Percentiles rank a stretch among this genome's conserved stretches.
Conservation (phyloP, 2,888 invertebrate genomes). For the Drosophila nr. medialis region DNA sequence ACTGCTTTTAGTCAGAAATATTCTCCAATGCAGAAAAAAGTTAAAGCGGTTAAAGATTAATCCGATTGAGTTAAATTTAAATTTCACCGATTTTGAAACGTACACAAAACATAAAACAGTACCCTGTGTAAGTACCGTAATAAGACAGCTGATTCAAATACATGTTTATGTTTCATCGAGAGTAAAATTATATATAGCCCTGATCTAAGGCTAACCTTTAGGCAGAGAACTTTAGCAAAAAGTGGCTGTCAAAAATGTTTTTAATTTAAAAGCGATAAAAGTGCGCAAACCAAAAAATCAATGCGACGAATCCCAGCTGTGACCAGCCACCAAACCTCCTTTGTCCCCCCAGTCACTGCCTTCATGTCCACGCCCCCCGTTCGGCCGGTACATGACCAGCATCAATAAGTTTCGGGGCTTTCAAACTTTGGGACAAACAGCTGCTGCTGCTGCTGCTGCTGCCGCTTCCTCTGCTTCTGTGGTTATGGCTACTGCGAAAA, state of each 20-base stretch:
- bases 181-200: constrained; percentile 36
- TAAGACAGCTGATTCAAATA: not conserved
- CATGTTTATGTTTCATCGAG: constrained; percentile 1
- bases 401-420: constrained; percentile 65
- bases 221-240: constrained; percentile 24
- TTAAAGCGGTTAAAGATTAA: not conserved
- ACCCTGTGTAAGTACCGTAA: not conserved
- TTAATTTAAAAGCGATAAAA: constrained; percentile 70
- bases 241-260: constrained; percentile 61
- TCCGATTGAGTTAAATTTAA: not conserved
- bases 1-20: not conserved
- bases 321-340: constrained; percentile 6
- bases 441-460: constrained; percentile 42
- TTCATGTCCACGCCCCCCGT: constrained; percentile 22
- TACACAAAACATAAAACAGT: not conserved
- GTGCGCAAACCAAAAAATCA: constrained; percentile 63
- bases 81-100: not conserved
- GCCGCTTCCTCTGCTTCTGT: constrained; percentile 18
- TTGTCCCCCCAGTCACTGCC: not conserved
- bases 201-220: constrained; percentile 21
- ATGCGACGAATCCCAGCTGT: constrained; percentile 57
- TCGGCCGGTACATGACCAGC: constrained; percentile 69
- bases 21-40: not conserved
- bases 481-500: constrained; percentile 54
- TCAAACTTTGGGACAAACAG: constrained; percentile 60